Conservation (phyloP, 2,888 invertebrate species). For the Trichopoda pennipes region DNA sequence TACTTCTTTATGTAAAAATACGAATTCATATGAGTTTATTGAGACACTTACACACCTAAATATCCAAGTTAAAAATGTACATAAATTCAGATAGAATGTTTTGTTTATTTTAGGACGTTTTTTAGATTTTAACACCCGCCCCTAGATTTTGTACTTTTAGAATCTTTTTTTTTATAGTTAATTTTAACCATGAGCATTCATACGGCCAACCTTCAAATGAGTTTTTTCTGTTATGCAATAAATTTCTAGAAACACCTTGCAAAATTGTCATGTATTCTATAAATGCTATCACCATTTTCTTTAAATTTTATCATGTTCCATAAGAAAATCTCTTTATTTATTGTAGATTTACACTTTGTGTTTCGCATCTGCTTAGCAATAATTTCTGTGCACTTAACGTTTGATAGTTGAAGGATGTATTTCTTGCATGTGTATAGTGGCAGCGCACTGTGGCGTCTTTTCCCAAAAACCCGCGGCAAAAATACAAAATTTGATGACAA, state of each 20-base stretch:
- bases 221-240: slow-evolving; percentile 54
- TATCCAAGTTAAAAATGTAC: slow-evolving; percentile 39
- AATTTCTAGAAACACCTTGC: slow-evolving; percentile 64
- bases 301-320: slow-evolving; percentile 29
- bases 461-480: no score
- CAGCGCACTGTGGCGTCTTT: slow-evolving; percentile 36
- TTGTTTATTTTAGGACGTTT: background rate
- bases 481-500: no score
- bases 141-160: slow-evolving; percentile 28
- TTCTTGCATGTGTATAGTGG: background rate
- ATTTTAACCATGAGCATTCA: slow-evolving; percentile 16
- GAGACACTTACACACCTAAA: slow-evolving; percentile 49
- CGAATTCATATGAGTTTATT: slow-evolving; percentile 5
- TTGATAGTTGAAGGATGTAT: background rate
- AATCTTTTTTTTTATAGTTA: background rate
- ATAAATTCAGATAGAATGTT: background rate
- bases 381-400: slow-evolving; percentile 57
- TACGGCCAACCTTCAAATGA: slow-evolving; percentile 27
- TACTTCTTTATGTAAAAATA: background rate
- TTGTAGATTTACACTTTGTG: slow-evolving; percentile 15
- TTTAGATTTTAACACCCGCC: slow-evolving; percentile 54
- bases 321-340: slow-evolving; percentile 6
- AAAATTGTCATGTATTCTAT: slow-evolving; percentile 27
- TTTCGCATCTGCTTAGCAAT: slow-evolving; percentile 56
- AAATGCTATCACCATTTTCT: slow-evolving; percentile 32